Conservation (phyloP, 2,888 invertebrate genomes). For the Eudasyphora cyanicolor region DNA sequence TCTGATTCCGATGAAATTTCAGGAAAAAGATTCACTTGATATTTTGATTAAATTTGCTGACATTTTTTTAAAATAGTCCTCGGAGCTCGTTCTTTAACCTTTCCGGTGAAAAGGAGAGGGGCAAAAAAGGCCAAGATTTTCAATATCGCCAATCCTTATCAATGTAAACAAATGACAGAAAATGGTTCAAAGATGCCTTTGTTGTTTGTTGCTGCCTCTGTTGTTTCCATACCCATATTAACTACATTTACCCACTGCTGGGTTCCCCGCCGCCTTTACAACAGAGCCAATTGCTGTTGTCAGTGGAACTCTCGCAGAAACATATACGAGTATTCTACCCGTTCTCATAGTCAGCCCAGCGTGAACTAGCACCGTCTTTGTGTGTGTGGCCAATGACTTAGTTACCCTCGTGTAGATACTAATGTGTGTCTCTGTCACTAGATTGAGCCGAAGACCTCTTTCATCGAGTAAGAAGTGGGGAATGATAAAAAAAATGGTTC, state of each 20-base stretch:
- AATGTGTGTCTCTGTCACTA: background rate
- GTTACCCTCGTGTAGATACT: background rate
- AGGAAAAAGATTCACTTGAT: slow-evolving; percentile 14
- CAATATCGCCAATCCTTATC: slow-evolving; percentile 47
- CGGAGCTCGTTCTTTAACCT: background rate
- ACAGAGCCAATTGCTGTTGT: slow-evolving; percentile 8
- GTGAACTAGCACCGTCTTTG: background rate
- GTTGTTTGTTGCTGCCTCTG: slow-evolving; percentile 5
- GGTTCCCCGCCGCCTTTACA: background rate
- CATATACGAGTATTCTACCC: background rate
- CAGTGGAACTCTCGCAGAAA: background rate
- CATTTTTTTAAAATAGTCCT: slow-evolving; percentile 10
- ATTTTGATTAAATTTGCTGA: slow-evolving; percentile 43
- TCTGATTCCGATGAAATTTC: background rate
- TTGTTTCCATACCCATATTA: slow-evolving; percentile 7
- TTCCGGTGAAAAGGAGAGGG: background rate
- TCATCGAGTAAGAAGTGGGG: background rate
- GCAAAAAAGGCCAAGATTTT: slow-evolving; percentile 24
- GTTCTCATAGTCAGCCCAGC: background rate
- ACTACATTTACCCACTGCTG: background rate
- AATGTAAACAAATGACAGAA: slow-evolving; percentile 45
- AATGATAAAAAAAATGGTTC: slow-evolving; percentile 19
- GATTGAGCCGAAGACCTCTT: slow-evolving; percentile 23
- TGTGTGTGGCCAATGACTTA: background rate
- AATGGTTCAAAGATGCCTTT: slow-evolving; percentile 3